A percentile compares a stretch with the other conserved stretches of the same genome.
Evolutionary conservation across 2,797 vertebrate genomes (phyloP).

Genomic region (Coregonus suidteri): DNA sequence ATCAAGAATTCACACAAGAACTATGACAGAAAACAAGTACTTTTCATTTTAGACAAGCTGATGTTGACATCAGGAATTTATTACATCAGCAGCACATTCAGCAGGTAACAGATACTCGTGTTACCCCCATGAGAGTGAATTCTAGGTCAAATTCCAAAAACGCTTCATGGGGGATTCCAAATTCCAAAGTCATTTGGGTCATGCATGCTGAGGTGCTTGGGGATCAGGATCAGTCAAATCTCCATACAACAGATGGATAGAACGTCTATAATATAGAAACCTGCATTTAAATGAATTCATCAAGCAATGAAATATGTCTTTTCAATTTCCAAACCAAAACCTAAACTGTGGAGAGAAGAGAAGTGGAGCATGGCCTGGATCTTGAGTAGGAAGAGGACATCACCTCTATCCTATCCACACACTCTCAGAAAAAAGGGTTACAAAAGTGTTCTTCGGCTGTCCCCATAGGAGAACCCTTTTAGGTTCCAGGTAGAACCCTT

Average conservation of each 20-base stretch:
- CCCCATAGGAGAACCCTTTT: too few relatives aligned
- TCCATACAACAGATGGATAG: conserved; percentile 6
- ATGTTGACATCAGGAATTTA: too few relatives aligned
- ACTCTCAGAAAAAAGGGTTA: too few relatives aligned
- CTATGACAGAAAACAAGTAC: too few relatives aligned
- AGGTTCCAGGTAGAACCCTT: too few relatives aligned
- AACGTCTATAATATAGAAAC: background rate
- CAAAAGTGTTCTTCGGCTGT: too few relatives aligned
- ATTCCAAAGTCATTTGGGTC: background rate
- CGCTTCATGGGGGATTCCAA: conserved; percentile 9
- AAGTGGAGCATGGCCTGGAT: background rate
- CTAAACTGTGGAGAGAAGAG: background rate
- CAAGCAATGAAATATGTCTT: conserved; percentile 1
- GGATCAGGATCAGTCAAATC: conserved; percentile 17
- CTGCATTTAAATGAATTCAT: background rate
- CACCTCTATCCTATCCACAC: background rate
- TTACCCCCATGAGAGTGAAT: too few relatives aligned
- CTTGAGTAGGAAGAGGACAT: background rate
- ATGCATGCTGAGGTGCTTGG: background rate
- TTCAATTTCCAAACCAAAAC: background rate
- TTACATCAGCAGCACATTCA: too few relatives aligned
- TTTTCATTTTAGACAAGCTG: too few relatives aligned
- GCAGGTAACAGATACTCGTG: too few relatives aligned
- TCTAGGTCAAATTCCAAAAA: conserved; percentile 33
- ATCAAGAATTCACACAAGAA: too few relatives aligned